Conservation (phyloP, 2,888 invertebrate species). For the Trachelus tabidus region DNA sequence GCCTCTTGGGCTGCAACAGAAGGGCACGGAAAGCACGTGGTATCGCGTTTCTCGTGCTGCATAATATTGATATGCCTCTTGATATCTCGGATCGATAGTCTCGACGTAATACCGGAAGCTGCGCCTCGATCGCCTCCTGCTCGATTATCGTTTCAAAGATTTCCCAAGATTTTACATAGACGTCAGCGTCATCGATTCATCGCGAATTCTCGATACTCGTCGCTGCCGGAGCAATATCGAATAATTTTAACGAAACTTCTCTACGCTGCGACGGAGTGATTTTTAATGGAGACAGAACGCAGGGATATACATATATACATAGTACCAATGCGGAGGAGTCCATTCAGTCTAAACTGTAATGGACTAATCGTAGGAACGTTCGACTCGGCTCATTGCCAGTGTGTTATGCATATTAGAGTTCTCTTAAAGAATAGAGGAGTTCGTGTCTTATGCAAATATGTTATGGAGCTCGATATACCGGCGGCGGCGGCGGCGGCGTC, state of each 20-base stretch:
- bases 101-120: conserved; percentile 49
- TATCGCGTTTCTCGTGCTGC: conserved; percentile 9
- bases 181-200: neutral
- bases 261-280: neutral
- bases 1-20: neutral
- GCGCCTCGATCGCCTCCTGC: conserved; percentile 38
- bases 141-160: conserved; percentile 32
- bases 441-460: conserved; percentile 42
- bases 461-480: conserved; percentile 19
- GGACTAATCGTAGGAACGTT: conserved; percentile 20
- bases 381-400: conserved; percentile 11
- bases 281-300: neutral
- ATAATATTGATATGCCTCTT: conserved; percentile 13
- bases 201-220: neutral
- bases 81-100: conserved; percentile 37
- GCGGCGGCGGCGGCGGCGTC: neutral
- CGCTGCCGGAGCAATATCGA: neutral
- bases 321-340: neutral
- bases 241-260: neutral
- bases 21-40: neutral
- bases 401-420: conserved; percentile 23
- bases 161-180: neutral
- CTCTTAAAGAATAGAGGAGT: conserved; percentile 35
- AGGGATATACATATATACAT: neutral
- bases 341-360: conserved; percentile 10